Evolutionary conservation across 2,113 vertebrate genomes (phyloP).

Genomic region (Pristiophorus japonicus): DNA sequence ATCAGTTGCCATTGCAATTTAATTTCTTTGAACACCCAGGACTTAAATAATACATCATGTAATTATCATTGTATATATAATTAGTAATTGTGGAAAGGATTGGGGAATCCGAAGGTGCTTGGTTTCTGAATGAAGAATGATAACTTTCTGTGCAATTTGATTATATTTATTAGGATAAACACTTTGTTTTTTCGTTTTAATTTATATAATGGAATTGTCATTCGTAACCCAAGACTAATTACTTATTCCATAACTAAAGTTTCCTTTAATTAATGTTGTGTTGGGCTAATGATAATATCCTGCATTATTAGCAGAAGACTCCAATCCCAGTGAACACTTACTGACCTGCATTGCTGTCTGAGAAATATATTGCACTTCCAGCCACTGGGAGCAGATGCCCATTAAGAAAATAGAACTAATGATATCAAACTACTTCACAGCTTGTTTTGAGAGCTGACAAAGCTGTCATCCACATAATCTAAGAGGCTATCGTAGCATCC

Average conservation of each 20-base stretch:
- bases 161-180: not conserved
- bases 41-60: constrained; percentile 36
- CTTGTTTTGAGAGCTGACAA: constrained; percentile 88
- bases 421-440: constrained; percentile 92
- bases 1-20: constrained; percentile 30
- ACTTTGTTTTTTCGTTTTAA: not conserved
- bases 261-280: constrained; percentile 25
- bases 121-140: not conserved
- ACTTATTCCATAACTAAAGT: constrained; percentile 24
- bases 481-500: constrained; percentile 80
- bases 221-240: not conserved
- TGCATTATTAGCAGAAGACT: constrained; percentile 22
- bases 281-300: constrained; percentile 35
- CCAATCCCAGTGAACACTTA: constrained; percentile 16
- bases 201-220: constrained; percentile 17
- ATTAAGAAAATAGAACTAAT: constrained; percentile 98
- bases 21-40: constrained; percentile 5
- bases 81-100: not conserved
- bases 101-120: not conserved
- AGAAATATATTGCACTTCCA: constrained; percentile 77
- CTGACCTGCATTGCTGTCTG: constrained; percentile 32
- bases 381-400: constrained; percentile 73
- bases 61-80: constrained; percentile 25
- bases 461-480: constrained; percentile 93
- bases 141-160: not conserved